Base-by-base conservation (phyloP, 2,113 vertebrate species). In the Salvator merianae region DNA sequence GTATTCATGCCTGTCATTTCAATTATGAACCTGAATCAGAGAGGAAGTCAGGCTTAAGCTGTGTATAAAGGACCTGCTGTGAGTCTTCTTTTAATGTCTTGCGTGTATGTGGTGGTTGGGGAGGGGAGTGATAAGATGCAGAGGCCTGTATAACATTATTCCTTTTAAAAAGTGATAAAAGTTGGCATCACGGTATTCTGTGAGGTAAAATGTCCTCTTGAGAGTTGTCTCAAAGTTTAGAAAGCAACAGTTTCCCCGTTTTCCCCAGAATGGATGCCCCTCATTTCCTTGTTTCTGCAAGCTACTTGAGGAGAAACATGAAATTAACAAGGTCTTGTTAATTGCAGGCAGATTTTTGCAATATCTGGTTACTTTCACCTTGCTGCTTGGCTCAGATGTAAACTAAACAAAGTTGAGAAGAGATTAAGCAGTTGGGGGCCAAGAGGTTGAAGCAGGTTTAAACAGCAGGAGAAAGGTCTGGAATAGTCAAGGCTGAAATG, bases 291-390 rank as follows among this genome's bases (percentile, higher is more conserved):
- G 79, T 89, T 80, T 69, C 63, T 69, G 68, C 26, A 66, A 82
- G 70, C 53, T 81, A 53, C 86, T 78, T 86, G 71, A 88, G 82
- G 18, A 69, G 0, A 69, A 91, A 85, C 38, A 43, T 79, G 26
- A 72, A 87, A 78, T 90, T 93, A 92, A 90, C 53, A 28, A 69
- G 50, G 47, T 8, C 22, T 83, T 26, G 77, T 88, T 93, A 90
- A 91, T 88, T 91, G 82, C 63, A 90, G 63, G 2, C 36, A 77
- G 73, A 62, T 69, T 82, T 66, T 50, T 85, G 72, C 24, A 59
- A 88, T 30, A 86, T 80, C 65, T 89, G 68, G 30, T 72, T 87
- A 16, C 1, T 77, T 2, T 82, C 38, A 28, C 18, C 84, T 94
- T 80, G 43, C 53, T 83, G 16, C 68, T 86, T 43, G 59, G 65